Evolutionary conservation across 2,888 invertebrate species (phyloP).

Genomic region (Eupelmus urozonus): DNA sequence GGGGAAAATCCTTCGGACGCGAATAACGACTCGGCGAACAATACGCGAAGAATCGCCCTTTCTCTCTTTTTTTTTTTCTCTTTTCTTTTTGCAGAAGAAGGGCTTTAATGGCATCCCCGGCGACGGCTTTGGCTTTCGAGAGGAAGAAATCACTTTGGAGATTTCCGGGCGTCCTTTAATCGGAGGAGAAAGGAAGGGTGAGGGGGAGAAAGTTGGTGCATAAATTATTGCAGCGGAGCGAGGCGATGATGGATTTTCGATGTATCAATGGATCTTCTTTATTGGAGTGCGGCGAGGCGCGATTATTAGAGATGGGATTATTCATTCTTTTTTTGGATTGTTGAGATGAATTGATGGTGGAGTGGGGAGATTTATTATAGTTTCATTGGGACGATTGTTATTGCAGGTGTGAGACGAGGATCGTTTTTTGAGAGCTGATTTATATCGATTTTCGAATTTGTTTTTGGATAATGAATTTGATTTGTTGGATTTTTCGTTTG

Average conservation of each 20-base stretch:
- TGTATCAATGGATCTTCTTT: neutral
- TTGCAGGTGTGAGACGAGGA: too few species aligned
- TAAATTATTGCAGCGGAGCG: slow-evolving; percentile 1
- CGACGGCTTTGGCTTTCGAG: neutral
- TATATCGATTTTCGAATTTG: too few species aligned
- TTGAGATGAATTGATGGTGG: too few species aligned
- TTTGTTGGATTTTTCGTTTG: too few species aligned
- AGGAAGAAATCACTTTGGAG: slow-evolving; percentile 50
- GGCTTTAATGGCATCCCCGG: slow-evolving; percentile 48
- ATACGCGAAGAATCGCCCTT: slow-evolving; percentile 36
- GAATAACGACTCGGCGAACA: slow-evolving; percentile 52
- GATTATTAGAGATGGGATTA: neutral
- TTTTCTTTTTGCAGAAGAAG: neutral
- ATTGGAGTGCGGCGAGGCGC: neutral
- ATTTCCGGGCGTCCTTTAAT: slow-evolving; percentile 44
- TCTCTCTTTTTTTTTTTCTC: slow-evolving; percentile 13
- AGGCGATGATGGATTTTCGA: neutral
- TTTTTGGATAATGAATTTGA: too few species aligned
- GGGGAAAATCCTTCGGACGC: slow-evolving; percentile 45
- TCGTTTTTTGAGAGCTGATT: too few species aligned
- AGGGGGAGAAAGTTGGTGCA: slow-evolving; percentile 9
- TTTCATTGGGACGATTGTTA: too few species aligned
- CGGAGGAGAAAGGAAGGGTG: neutral
- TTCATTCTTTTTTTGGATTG: too few species aligned
- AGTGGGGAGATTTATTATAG: too few species aligned